Conservation (phyloP, 1,140 invertebrate genomes). For the Stenopsyche tienmushanensis region DNA sequence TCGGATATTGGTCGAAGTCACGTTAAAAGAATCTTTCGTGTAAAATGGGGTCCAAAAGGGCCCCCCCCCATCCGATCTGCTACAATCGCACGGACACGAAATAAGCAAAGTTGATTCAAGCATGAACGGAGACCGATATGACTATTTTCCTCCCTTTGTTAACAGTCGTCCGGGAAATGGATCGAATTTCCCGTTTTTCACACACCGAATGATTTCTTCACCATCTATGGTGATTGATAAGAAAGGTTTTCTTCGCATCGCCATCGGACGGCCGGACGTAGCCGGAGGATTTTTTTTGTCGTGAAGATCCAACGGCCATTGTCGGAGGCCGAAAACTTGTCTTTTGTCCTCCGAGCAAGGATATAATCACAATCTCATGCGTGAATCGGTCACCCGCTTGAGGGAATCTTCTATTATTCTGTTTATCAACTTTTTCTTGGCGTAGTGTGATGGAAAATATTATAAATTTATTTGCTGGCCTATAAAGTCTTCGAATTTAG, state of each 20-base stretch:
- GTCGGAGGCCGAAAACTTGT: not conserved
- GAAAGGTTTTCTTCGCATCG: not conserved
- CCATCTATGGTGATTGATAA: constrained; percentile 16
- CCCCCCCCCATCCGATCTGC: not conserved
- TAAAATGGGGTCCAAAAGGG: not conserved
- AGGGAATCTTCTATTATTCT: not conserved
- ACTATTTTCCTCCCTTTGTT: constrained; percentile 33
- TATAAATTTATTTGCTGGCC: too few species aligned
- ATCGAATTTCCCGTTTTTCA: constrained; percentile 25
- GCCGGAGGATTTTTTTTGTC: not conserved
- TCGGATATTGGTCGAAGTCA: constrained; percentile 1
- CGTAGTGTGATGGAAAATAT: not conserved
- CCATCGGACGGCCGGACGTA: constrained; percentile 3
- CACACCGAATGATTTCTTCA: constrained; percentile 1
- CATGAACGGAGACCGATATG: constrained; percentile 21
- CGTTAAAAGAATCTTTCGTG: not conserved
- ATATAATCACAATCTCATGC: not conserved
- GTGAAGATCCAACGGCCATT: not conserved
- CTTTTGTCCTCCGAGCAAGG: not conserved
- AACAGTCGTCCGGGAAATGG: constrained; percentile 17
- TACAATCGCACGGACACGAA: constrained; percentile 14
- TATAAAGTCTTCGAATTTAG: too few species aligned
- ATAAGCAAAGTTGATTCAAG: constrained; percentile 30
- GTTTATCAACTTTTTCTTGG: not conserved
- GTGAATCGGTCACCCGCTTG: not conserved